Evolutionary conservation across 2,797 vertebrate genomes (phyloP), one percentile per base, ranked within the genome.

Genomic region (Mastacembelus armatus): DNA sequence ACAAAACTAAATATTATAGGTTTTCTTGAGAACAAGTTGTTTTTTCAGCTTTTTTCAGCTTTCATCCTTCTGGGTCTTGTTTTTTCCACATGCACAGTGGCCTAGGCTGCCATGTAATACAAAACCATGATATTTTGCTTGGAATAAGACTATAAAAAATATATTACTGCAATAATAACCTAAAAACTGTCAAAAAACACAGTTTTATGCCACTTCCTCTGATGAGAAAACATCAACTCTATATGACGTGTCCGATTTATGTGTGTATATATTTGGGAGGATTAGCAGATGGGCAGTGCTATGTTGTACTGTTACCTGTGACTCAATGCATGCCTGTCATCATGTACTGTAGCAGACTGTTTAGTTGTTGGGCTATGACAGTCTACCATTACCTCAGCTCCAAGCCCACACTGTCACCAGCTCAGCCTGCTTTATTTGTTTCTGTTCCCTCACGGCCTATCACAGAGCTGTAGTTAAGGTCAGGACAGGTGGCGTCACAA

Each of bases 301-400:
- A 36, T 42, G 73, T 71, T 84, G 55, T 75, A 76, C 29, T 76
- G 77, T 45, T 38, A 63, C 55, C 58, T 14, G 51, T 89, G 86
- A 90, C 72, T 89, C 85, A 85, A 44, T 61, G 74, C 42, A 77
- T 77, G 59, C 65, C 78, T 86, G 83, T 88, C 82, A 83, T 88
- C 79, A 83, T 77, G 78, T n/a, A n/a, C n/a, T n/a, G n/a, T 61
- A 77, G 70, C 81, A 64, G 72, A 69, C 59, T 57, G 76, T 70
- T 78, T 74, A 45, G 47, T 64, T 76, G 66, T 49, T 63, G 65
- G 51, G 66, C 66, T 59, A 69, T 60, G 65, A 66, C 61, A 73
- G 72, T 82, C 70, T 75, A 77, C 63, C 70, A 60, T 78, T 61
- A 78, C 62, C 71, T 71, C 51, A 64, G 58, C 69, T 69, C 47